Evolutionary conservation across 2,888 invertebrate species (phyloP).

Genomic region (Drosophila siamana): DNA sequence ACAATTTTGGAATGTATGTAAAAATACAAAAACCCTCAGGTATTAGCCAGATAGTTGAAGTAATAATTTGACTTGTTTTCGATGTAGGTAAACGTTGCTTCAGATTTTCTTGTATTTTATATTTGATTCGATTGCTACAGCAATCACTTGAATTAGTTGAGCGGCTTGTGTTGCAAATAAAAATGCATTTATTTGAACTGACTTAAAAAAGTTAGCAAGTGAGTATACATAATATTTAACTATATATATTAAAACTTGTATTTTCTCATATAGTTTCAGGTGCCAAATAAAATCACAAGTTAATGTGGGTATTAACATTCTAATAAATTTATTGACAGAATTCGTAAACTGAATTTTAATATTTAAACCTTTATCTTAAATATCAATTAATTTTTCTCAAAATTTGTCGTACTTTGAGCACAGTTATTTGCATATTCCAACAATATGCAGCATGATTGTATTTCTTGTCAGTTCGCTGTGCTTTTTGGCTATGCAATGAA

Average conservation of each 20-base stretch:
- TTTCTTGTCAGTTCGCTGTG: background rate
- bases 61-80: background rate
- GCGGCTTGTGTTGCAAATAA: background rate
- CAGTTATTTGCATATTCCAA: too few species aligned
- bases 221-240: too few species aligned
- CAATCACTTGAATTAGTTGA: background rate
- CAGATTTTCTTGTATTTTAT: background rate
- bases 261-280: too few species aligned
- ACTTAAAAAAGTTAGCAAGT: too few species aligned
- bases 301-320: background rate
- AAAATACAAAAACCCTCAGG: background rate
- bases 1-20: background rate
- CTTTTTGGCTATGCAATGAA: constrained; percentile 8
- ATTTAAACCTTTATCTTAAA: too few species aligned
- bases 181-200: too few species aligned
- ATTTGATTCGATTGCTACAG: background rate
- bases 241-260: too few species aligned
- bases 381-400: too few species aligned
- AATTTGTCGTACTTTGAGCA: too few species aligned
- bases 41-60: background rate
- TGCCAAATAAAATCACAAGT: background rate
- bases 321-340: background rate
- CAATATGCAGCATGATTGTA: background rate
- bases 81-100: background rate
- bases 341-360: too few species aligned